Evolutionary conservation across 2,888 invertebrate genomes (phyloP), one percentile per base, ranked within the genome.

Genomic region (Cactoblastis cactorum): DNA sequence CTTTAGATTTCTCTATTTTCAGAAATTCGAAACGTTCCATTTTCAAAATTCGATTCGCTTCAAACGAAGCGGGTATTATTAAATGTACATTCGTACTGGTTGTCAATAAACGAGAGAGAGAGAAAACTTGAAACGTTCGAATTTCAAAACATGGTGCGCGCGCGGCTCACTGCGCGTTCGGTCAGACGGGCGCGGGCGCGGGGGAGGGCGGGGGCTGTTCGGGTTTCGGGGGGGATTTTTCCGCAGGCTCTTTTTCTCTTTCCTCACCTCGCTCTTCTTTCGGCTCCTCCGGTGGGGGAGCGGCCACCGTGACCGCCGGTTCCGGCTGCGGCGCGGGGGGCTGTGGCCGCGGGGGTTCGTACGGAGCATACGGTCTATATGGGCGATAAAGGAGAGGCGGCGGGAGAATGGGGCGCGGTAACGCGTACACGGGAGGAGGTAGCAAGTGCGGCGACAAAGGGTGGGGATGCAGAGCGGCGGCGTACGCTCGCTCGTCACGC

Each of bases 311-410:
- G n/a, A n/a, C 35, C 60, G 53, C 38, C 58, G 41, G 17, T 8
- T 34, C 46, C 48, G 39, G 9, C 37, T 43, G 48, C 15, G 63
- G 70, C 71, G 63, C 61, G 68, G 59, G 49, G 45, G 69, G 54
- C 68, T n/a, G n/a, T n/a, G 66, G 53, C 62, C 62, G 54, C 72
- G 58, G 51, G 73, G 50, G 64, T 47, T 63, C 60, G 64, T 64
- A 63, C 18, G 64, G 62, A 47, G 62, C 57, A 74, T 73, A 71
- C 56, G 75, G 69, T 19, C 90, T 71, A 78, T 85, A 78, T 61
- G 83, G 67, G 54, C 77, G 65, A 82, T 72, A 83, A 61, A 69
- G 77, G 59, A 68, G 69, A 55, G 81, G 77, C 65, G 88, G 78
- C 62, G 81, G 76, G 52, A 73, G 76, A 49, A 77, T 54, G 38